phyloP scores from a whole-genome alignment of 30 jellyfish, hydroid and myxozoan species.

The Aurelia aurita complex sp. Pacific region DNA sequence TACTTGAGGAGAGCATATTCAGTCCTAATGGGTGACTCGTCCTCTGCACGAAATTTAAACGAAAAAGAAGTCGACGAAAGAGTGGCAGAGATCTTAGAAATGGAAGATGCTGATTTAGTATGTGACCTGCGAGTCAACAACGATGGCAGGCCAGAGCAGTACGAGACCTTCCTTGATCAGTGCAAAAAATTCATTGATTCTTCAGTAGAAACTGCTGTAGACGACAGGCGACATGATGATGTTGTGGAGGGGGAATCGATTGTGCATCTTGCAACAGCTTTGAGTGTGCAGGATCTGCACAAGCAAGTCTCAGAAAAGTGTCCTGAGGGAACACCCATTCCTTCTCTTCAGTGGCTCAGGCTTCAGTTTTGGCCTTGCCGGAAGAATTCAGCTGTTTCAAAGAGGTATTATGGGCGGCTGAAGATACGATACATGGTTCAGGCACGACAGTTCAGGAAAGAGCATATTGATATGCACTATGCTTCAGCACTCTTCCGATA shows the following conservation, averaged over 20 bases:
- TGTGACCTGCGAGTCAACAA: constrained; percentile 11
- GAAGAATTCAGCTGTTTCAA: neutral
- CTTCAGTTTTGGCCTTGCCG: constrained; percentile 28
- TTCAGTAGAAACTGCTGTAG: constrained; percentile 29
- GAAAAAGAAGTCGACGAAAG: constrained; percentile 8
- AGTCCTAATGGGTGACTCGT: constrained; percentile 26
- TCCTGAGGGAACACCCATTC: constrained; percentile 48
- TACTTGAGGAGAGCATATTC: constrained; percentile 4
- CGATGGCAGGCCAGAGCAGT: constrained; percentile 7
- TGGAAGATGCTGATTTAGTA: constrained; percentile 31
- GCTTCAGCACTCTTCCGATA: constrained; percentile 20
- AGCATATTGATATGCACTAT: constrained; percentile 22
- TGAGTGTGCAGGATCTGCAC: constrained; percentile 22
- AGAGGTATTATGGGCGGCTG: constrained; percentile 21
- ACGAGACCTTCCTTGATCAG: constrained; percentile 12
- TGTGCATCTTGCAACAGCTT: constrained; percentile 46
- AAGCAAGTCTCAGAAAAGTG: constrained; percentile 12
- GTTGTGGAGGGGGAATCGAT: neutral
- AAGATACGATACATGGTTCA: constrained; percentile 31
- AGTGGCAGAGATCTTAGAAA: neutral
- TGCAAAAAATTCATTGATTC: neutral
- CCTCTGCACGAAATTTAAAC: constrained; percentile 2
- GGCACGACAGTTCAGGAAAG: constrained; percentile 19
- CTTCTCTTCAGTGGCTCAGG: constrained; percentile 48
- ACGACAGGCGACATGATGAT: constrained; percentile 23